These are phyloP conservation scores for Tor tambroides DNA, from an alignment of 2,113 vertebrate genomes.

Conservation along the genomic window DNA sequence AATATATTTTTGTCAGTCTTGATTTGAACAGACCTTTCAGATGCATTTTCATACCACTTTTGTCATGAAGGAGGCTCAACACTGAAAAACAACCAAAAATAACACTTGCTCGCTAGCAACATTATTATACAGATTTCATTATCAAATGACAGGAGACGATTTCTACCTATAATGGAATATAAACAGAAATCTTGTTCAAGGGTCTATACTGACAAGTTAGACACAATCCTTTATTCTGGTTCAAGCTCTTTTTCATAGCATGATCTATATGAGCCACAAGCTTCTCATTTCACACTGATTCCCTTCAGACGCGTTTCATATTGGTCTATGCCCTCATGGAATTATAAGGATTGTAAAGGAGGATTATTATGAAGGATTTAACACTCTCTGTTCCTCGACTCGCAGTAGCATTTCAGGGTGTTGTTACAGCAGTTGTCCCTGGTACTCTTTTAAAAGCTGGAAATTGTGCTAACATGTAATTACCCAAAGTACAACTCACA, in stretches of 20 bases:
- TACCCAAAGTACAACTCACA: not conserved
- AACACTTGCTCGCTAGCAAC: not conserved
- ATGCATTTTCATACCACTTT: not conserved
- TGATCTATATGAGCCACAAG: too few relatives aligned
- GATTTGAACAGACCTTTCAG: not conserved
- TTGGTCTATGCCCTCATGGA: not conserved
- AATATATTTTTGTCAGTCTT: not conserved
- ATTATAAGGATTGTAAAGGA: not conserved
- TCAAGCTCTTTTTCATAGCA: not conserved
- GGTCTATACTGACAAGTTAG: not conserved
- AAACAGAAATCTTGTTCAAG: not conserved
- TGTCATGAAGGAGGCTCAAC: not conserved
- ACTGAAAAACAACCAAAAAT: not conserved
- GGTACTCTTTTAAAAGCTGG: not conserved
- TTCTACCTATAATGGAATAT: not conserved
- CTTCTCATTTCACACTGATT: not conserved
- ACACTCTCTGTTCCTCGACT: not conserved
- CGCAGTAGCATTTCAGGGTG: not conserved
- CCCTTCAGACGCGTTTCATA: not conserved
- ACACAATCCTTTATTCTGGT: not conserved
- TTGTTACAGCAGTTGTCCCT: not conserved
- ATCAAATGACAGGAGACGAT: not conserved
- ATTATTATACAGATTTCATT: not conserved
- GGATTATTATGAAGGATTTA: not conserved
- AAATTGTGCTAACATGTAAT: slow-evolving; percentile 24